phyloP scores from a whole-genome alignment of 2,888 invertebrate species.

The Megastigmus dorsalis region DNA sequence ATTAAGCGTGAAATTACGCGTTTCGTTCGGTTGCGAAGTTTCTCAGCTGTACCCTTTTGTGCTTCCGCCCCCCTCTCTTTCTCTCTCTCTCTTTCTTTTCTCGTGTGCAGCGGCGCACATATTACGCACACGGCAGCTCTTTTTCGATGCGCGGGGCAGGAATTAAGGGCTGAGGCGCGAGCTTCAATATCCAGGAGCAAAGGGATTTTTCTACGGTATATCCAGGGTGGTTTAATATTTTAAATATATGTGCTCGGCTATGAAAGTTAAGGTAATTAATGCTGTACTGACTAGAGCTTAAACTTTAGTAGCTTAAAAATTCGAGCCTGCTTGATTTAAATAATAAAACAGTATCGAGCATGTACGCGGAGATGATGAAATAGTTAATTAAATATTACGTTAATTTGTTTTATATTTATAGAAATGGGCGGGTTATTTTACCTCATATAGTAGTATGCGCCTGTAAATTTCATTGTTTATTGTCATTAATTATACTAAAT shows the following conservation, averaged over 20 bases:
- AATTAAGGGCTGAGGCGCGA: neutral
- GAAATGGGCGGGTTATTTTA: too few relatives aligned
- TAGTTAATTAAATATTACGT: too few relatives aligned
- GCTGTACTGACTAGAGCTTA: neutral
- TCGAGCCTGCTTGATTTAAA: constrained; percentile 2
- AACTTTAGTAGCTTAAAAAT: constrained; percentile 2
- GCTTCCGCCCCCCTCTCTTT: neutral
- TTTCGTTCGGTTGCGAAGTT: neutral
- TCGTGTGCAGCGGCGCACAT: too few relatives aligned
- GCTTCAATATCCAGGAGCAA: constrained; percentile 9
- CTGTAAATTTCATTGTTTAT: too few relatives aligned
- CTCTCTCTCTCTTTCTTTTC: neutral
- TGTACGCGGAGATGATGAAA: too few relatives aligned
- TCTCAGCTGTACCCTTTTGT: neutral
- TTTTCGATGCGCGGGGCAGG: neutral
- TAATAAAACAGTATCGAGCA: constrained; percentile 12
- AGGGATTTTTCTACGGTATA: neutral
- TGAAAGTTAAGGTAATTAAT: neutral
- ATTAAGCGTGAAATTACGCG: constrained; percentile 40
- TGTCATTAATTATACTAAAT: too few relatives aligned
- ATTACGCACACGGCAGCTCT: too few relatives aligned
- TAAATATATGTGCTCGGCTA: constrained; percentile 1
- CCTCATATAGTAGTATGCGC: too few relatives aligned
- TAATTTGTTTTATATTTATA: too few relatives aligned
- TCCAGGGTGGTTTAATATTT: neutral